These are phyloP conservation scores for Platyura marginata DNA, from an alignment of 1,140 invertebrate species.

Conservation along the genomic window DNA sequence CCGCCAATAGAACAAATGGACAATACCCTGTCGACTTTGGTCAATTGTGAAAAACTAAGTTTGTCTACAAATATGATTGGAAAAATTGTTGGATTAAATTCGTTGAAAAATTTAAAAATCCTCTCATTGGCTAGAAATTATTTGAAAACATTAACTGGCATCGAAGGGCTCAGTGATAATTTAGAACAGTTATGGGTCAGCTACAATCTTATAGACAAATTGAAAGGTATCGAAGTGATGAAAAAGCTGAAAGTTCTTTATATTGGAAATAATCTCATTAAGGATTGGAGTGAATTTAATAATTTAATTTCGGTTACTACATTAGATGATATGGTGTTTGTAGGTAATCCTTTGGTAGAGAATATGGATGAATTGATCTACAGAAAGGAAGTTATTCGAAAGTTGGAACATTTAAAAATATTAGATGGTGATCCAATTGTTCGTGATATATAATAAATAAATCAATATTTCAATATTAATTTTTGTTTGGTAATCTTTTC, in stretches of 20 bases:
- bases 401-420: conserved; percentile 64
- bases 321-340: conserved; percentile 57
- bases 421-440: conserved; percentile 65
- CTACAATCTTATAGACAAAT: conserved; percentile 85
- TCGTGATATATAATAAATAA: too few relatives aligned
- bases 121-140: conserved; percentile 77
- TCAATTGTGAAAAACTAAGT: conserved; percentile 62
- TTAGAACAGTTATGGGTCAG: conserved; percentile 88
- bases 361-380: conserved; percentile 48
- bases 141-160: conserved; percentile 70
- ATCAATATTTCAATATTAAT: too few relatives aligned
- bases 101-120: conserved; percentile 65
- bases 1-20: conserved; percentile 73
- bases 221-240: conserved; percentile 68
- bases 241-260: conserved; percentile 68
- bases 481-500: too few relatives aligned
- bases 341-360: conserved; percentile 74
- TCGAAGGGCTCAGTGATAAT: conserved; percentile 63
- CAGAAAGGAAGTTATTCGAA: conserved; percentile 48
- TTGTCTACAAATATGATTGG: conserved; percentile 87
- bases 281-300: conserved; percentile 74
- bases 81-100: conserved; percentile 59
- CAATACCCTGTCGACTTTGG: conserved; percentile 36
- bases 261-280: conserved; percentile 76
- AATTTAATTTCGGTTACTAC: conserved; percentile 35